Base-by-base conservation (phyloP, 2,797 vertebrate species). In the Etheostoma nigrum region DNA sequence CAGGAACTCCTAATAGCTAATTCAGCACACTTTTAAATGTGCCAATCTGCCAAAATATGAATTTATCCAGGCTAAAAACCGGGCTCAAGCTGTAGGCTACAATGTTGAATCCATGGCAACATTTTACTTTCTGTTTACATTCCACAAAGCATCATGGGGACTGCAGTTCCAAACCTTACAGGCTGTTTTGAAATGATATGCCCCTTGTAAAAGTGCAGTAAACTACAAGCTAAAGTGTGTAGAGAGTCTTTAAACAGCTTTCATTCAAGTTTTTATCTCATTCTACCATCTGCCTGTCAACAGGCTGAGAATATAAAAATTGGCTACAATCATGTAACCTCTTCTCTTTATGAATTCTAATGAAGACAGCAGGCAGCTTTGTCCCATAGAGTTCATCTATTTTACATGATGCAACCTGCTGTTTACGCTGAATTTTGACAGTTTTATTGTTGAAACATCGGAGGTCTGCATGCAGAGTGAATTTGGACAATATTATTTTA, bases 391-490 rank as follows among this genome's bases (percentile, higher is more conserved):
- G 2, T 69, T 69, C 21, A 52, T 79, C 67, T 23, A 18, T 72
- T 47, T 74, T 76, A 71, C 73, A 73, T 60, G 11, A 78, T 54
- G 60, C 75, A 78, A 44, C 52, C 42, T 40, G 36, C 61, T 71
- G 61, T 52, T 14, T 61, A 36, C 15, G 19, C 52, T 67, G 85
- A 48, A 58, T 85, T 85, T 76, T 78, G 68, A 23, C 42, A 49
- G 27, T 27, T 74, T 74, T 27, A 79, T 33, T 59, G 70, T 30
- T 47, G 12, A 57, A 62, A 27, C 64, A 5, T 15, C 25, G 47
- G 59, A 55, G 51, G 33, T 51, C 62, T 59, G 55, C 25, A 42
- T 33, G 51, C 52, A 30, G 58, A 61, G 55, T 25, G 48, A 67
- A 54, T 68, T 54, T 42, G 61, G 40, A 67, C 4, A 10, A 78